Conservation (phyloP, 2,797 vertebrate species). For the Oreortyx pictus region DNA sequence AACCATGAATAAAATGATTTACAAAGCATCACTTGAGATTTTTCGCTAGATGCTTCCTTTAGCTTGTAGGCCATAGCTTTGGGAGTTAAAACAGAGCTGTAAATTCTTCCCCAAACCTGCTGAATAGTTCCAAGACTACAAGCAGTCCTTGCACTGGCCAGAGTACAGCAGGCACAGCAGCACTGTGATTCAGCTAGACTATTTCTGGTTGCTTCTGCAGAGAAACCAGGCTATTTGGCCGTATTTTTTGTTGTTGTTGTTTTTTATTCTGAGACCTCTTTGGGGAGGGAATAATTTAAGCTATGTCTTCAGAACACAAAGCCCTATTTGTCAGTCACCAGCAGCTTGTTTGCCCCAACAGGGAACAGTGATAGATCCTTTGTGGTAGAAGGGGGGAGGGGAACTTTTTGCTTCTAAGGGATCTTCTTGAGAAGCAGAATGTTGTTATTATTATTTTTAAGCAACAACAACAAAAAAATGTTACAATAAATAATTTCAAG, state of each 20-base stretch:
- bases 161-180: neutral
- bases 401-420: neutral
- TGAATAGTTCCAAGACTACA: neutral
- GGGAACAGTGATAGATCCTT: neutral
- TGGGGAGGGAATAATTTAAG: constrained; percentile 21
- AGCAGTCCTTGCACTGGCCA: neutral
- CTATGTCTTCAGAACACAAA: constrained; percentile 26
- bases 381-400: neutral
- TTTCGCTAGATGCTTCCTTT: neutral
- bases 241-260: neutral
- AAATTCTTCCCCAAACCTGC: neutral
- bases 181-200: neutral
- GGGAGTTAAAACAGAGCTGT: neutral
- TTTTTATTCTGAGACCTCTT: neutral
- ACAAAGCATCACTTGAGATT: neutral
- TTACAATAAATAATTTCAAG: neutral
- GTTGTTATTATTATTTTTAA: neutral
- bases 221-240: neutral
- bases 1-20: constrained; percentile 1
- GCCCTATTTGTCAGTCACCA: constrained; percentile 24
- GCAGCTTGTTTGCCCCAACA: neutral
- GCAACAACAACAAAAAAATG: neutral
- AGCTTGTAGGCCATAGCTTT: neutral
- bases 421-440: neutral
- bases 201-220: constrained; percentile 15